Percentiles rank a stretch among this genome's conserved stretches.
phyloP scores from a whole-genome alignment of 1,140 invertebrate genomes.

The Hypsibius dujardini region DNA sequence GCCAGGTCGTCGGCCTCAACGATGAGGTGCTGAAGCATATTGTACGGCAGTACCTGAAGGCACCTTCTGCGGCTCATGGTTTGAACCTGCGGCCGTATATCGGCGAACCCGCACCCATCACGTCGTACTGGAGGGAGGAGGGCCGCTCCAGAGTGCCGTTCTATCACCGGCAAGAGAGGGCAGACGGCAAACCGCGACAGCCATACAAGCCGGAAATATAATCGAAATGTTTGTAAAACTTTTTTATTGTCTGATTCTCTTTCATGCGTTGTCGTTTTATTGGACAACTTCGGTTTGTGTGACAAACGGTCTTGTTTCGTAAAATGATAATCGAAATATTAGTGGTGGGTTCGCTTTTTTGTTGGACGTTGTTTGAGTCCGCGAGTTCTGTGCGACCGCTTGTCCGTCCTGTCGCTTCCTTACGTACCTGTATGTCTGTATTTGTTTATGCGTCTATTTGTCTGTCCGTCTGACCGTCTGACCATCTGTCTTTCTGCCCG shows the following conservation, averaged over 20 bases:
- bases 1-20: constrained; percentile 45
- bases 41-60: constrained; percentile 29
- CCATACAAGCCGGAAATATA: constrained; percentile 6
- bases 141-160: neutral
- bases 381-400: too few relatives aligned
- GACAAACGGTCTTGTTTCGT: too few relatives aligned
- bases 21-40: constrained; percentile 54
- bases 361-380: too few relatives aligned
- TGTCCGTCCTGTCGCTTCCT: too few relatives aligned
- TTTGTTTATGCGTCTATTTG: too few relatives aligned
- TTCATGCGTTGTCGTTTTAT: neutral
- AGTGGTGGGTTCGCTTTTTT: too few relatives aligned
- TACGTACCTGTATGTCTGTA: too few relatives aligned
- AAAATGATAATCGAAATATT: too few relatives aligned
- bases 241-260: too few relatives aligned
- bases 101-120: neutral
- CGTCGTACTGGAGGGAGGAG: neutral
- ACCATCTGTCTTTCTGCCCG: too few relatives aligned
- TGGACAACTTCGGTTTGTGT: neutral
- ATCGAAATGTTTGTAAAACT: neutral
- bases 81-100: constrained; percentile 1
- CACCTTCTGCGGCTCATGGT: neutral
- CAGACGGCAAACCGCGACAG: neutral
- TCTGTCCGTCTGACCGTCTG: too few relatives aligned
- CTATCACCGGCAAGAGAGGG: neutral